Evolutionary conservation across 2,888 invertebrate genomes (phyloP), one percentile per base, ranked within the genome.

Genomic region (Drosophila antonietae): DNA sequence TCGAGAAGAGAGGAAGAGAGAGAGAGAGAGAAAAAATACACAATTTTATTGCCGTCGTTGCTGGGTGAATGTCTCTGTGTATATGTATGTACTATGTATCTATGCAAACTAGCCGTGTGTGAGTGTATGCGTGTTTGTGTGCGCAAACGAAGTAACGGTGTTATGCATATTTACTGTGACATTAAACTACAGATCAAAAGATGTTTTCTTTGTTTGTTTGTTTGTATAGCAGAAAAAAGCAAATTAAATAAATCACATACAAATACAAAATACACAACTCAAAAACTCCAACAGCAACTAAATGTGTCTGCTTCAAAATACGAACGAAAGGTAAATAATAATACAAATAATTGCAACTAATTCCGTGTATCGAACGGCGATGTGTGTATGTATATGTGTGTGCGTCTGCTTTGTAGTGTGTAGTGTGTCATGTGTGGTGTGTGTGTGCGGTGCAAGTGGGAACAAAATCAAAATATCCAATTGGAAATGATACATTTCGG

Each of bases 11-110:
- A 55, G 56, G 70, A 58, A 78, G 63, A 75, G 67, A 73, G 65
- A 81, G 31, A 78, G 51, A 80, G 56, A 78, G 55, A 78, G 31
- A 37, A 28, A 47, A 47, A 82, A 81, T 67, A 70, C 68, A 82
- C 60, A 66, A 60, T 73, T 85, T 67, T 77, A 89, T 84, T 85
- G 71, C 64, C 77, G 58, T 64, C 60, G 58, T 70, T 66, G 65
- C 52, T 43, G 67, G 7, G 15, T 47, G 43, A 47, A 15, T 47
- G 23, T 23, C 18, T 18, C 41, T 51, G 28, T 63, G 37, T n/a
- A n/a, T 14, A 28, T 41, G 41, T 9, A 43, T 44, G 15, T 37
- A 20, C 20, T 20, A 20, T 18, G 28, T 35, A 53, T 7, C n/a
- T 23, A 47, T 33, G 44, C 31, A 18, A 53, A 28, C 28, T 57